Evolutionary conservation across 1,140 invertebrate genomes (phyloP).

Genomic region (Charaxes varanes): DNA sequence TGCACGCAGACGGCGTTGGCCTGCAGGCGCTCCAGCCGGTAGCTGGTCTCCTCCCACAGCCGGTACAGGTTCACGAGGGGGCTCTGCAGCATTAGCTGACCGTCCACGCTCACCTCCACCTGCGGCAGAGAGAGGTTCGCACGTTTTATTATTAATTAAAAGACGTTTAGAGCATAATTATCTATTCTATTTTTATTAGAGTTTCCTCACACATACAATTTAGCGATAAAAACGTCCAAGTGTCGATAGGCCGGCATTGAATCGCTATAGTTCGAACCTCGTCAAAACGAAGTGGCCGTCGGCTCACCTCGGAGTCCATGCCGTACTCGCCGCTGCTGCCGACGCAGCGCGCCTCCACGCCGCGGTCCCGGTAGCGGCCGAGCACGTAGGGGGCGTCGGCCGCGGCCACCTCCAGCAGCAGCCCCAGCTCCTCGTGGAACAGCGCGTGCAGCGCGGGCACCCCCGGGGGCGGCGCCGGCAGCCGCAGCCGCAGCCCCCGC

Average conservation of each 20-base stretch:
- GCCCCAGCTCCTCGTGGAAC: constrained; percentile 94
- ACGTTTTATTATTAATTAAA: too few species aligned
- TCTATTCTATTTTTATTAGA: too few species aligned
- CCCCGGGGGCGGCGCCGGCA: constrained; percentile 73
- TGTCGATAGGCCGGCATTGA: too few species aligned
- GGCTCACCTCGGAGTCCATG: constrained; percentile 77
- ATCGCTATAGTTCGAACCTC: too few species aligned
- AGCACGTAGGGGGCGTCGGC: constrained; percentile 76
- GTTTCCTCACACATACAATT: too few species aligned
- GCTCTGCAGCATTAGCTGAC: constrained; percentile 76
- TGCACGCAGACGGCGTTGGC: constrained; percentile 85
- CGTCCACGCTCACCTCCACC: constrained; percentile 77
- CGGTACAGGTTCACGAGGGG: constrained; percentile 81
- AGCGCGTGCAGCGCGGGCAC: constrained; percentile 80
- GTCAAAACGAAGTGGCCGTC: too few species aligned
- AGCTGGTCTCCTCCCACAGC: constrained; percentile 97
- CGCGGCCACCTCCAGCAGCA: constrained; percentile 88
- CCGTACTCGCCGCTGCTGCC: constrained; percentile 82
- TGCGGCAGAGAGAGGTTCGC: constrained; percentile 23
- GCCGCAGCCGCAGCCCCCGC: constrained; percentile 83
- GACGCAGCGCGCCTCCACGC: constrained; percentile 82
- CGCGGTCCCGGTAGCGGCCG: constrained; percentile 74
- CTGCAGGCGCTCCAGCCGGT: constrained; percentile 89
- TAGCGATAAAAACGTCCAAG: too few species aligned
- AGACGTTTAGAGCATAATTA: too few species aligned